These are phyloP conservation scores for Diacarnus erythraeanus DNA, from an alignment of 37 sponge, comb jelly and placozoan species.

Conservation along the genomic window DNA sequence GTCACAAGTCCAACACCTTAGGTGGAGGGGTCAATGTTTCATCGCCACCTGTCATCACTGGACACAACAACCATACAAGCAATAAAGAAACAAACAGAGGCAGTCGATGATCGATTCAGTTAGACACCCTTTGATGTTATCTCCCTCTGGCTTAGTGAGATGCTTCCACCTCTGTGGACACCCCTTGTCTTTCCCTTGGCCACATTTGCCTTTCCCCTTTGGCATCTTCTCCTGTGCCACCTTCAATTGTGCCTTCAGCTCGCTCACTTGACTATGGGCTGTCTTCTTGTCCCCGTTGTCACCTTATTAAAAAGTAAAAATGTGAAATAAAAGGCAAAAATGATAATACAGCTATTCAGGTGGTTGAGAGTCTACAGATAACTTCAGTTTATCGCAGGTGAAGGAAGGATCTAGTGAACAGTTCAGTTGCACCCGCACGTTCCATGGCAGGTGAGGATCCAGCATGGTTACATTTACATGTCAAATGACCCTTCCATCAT, in stretches of 20 bases:
- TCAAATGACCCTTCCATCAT: no score
- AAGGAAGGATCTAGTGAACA: no score
- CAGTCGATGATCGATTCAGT: background rate
- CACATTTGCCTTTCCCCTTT: background rate
- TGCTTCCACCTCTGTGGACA: background rate
- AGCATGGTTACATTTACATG: no score
- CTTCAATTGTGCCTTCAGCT: background rate
- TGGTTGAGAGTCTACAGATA: no score
- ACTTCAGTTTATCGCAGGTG: no score
- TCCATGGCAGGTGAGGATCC: no score
- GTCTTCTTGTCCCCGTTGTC: background rate
- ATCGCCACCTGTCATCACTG: no score
- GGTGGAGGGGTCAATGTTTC: no score
- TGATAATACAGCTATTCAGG: background rate
- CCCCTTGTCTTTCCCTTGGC: conserved; percentile 1
- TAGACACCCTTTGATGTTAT: background rate
- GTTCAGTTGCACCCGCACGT: no score
- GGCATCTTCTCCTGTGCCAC: background rate
- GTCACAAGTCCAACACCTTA: no score
- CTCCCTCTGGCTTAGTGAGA: background rate
- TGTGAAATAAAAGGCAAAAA: background rate
- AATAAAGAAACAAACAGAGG: conserved; percentile 10
- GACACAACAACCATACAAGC: no score
- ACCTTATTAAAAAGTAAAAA: background rate
- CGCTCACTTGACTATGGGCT: background rate